Percentiles rank a stretch among this genome's conserved stretches.
Evolutionary conservation across 2,797 vertebrate genomes (phyloP).

Genomic region (Tolypeutes matacus): DNA sequence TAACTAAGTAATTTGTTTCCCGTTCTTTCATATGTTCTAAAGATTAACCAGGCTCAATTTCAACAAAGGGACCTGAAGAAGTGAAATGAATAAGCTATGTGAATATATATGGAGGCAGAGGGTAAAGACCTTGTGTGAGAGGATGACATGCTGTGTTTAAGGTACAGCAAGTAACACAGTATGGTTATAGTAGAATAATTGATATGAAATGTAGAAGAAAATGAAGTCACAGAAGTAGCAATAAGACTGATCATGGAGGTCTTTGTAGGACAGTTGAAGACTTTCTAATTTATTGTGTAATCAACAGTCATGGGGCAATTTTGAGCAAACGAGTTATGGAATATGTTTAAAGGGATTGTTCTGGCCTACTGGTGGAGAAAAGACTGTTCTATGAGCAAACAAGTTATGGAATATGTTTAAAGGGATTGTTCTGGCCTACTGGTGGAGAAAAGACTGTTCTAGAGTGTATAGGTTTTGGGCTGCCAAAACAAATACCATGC

Average conservation of each 20-base stretch:
- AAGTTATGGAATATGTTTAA: background rate
- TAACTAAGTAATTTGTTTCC: background rate
- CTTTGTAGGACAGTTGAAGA: background rate
- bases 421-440: too few species aligned
- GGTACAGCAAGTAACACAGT: background rate
- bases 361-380: too few species aligned
- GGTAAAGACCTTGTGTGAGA: background rate
- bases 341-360: background rate
- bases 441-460: too few species aligned
- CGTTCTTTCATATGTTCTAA: background rate
- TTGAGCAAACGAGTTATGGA: background rate
- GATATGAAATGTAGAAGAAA: background rate
- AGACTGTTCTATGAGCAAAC: too few species aligned
- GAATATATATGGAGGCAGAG: background rate
- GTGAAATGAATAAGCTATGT: background rate
- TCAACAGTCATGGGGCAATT: background rate
- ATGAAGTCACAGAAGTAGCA: background rate
- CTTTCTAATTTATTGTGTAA: background rate
- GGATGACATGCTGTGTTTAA: background rate
- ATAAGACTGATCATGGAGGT: background rate
- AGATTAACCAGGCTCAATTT: background rate
- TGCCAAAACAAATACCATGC: too few species aligned
- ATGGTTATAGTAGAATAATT: background rate
- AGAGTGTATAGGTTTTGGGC: too few species aligned
- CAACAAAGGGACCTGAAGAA: background rate